These are phyloP conservation scores for Drosophila pallidifrons DNA, from an alignment of 1,140 invertebrate genomes.

Conservation along the genomic window DNA sequence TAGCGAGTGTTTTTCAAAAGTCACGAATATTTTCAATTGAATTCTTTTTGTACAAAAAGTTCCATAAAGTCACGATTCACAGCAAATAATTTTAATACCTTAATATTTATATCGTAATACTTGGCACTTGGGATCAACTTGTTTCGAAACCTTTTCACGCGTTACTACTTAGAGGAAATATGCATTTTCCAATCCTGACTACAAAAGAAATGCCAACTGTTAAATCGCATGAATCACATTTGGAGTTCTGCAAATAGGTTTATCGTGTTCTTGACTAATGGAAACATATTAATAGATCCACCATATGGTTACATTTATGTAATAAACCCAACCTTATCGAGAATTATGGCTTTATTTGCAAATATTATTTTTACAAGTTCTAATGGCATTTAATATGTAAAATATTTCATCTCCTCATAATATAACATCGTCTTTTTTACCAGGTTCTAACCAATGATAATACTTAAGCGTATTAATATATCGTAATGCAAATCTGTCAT, in stretches of 20 bases:
- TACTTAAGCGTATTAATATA: too few relatives aligned
- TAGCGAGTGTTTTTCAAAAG: constrained; percentile 5
- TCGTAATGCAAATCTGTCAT: too few relatives aligned
- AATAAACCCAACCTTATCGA: too few relatives aligned
- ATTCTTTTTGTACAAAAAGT: constrained; percentile 1
- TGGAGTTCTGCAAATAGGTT: neutral
- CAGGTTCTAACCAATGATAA: too few relatives aligned
- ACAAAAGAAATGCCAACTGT: neutral
- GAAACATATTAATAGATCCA: too few relatives aligned
- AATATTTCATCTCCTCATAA: too few relatives aligned
- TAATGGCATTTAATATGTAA: too few relatives aligned
- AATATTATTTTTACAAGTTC: too few relatives aligned
- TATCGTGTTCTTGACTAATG: neutral
- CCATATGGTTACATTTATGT: too few relatives aligned
- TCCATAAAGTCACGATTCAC: constrained; percentile 10
- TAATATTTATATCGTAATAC: constrained; percentile 5
- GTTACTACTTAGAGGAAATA: neutral
- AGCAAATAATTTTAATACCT: constrained; percentile 2
- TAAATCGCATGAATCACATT: neutral
- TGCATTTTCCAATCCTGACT: neutral
- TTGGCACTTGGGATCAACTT: neutral
- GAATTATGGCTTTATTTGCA: too few relatives aligned
- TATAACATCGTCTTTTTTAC: too few relatives aligned
- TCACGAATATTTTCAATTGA: constrained; percentile 22
- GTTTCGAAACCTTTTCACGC: neutral